A percentile compares a stretch with the other conserved stretches of the same genome.
Conservation (phyloP, 2,113 vertebrate species). For the Pan paniscus region DNA sequence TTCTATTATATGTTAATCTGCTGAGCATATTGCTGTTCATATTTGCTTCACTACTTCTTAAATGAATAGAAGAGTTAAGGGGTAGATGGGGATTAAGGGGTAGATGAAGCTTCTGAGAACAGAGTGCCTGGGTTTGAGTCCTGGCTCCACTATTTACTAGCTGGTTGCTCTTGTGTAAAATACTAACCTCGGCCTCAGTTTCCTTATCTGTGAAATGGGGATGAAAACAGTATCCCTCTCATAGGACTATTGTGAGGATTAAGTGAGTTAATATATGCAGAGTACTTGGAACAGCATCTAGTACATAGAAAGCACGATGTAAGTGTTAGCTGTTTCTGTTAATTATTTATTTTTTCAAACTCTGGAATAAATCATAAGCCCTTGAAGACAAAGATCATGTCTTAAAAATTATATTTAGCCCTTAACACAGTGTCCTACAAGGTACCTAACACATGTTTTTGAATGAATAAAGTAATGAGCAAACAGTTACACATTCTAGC, state of each 20-base stretch:
- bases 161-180: background rate
- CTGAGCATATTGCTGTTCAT: background rate
- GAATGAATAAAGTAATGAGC: background rate
- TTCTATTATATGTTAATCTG: background rate
- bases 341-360: background rate
- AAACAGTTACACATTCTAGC: background rate
- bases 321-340: background rate
- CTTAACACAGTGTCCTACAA: background rate
- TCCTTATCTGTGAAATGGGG: background rate
- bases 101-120: background rate
- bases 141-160: background rate
- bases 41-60: background rate
- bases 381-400: background rate
- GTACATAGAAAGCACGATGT: background rate
- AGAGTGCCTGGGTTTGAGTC: background rate
- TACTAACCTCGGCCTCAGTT: background rate
- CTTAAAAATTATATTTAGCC: background rate
- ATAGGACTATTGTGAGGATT: background rate
- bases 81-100: background rate
- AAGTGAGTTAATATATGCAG: background rate
- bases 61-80: background rate
- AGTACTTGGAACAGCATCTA: background rate
- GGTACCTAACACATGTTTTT: background rate
- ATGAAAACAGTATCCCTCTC: background rate
- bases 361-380: background rate